A percentile compares a stretch with the other conserved stretches of the same genome.
These are phyloP conservation scores for Lomographa bimaculata DNA, from an alignment of 2,888 invertebrate genomes.

Conservation along the genomic window DNA sequence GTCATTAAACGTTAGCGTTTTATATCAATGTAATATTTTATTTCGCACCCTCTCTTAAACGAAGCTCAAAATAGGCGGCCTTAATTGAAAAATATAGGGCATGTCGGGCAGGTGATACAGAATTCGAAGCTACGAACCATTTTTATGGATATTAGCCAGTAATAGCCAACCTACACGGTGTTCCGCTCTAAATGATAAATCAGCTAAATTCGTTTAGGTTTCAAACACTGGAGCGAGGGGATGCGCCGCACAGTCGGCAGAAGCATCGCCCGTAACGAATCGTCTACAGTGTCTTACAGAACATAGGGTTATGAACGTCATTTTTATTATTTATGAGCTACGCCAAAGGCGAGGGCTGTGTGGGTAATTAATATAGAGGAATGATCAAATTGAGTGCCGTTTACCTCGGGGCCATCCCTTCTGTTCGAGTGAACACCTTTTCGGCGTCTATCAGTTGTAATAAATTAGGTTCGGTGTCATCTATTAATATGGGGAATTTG, in stretches of 20 bases:
- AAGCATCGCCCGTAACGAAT: slow-evolving; percentile 88
- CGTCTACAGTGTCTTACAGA: slow-evolving; percentile 48
- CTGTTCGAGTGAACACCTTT: slow-evolving; percentile 60
- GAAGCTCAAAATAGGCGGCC: slow-evolving; percentile 13
- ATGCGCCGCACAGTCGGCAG: slow-evolving; percentile 49
- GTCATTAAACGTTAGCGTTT: slow-evolving; percentile 15
- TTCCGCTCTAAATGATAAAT: slow-evolving; percentile 64
- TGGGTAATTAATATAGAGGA: slow-evolving; percentile 72
- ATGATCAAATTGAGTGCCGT: slow-evolving; percentile 65
- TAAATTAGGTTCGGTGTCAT: slow-evolving; percentile 52
- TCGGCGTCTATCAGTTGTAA: slow-evolving; percentile 40
- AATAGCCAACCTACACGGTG: slow-evolving; percentile 48
- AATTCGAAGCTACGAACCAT: slow-evolving; percentile 38
- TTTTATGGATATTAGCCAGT: slow-evolving; percentile 55
- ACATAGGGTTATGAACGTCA: slow-evolving; percentile 32
- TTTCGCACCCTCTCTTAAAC: slow-evolving; percentile 8
- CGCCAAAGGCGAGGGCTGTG: slow-evolving; percentile 54
- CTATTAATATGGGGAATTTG: slow-evolving; percentile 30
- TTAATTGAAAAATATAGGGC: slow-evolving; percentile 26
- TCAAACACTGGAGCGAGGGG: slow-evolving; percentile 43
- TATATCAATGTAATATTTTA: slow-evolving; percentile 12
- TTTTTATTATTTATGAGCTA: slow-evolving; percentile 62
- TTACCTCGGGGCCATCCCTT: slow-evolving; percentile 58
- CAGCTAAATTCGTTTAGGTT: slow-evolving; percentile 59
- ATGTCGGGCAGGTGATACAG: slow-evolving; percentile 49